A percentile compares a stretch with the other conserved stretches of the same genome.
Evolutionary conservation across 2,797 vertebrate species (phyloP).

Genomic region (Petrocephalus schoutedeni): DNA sequence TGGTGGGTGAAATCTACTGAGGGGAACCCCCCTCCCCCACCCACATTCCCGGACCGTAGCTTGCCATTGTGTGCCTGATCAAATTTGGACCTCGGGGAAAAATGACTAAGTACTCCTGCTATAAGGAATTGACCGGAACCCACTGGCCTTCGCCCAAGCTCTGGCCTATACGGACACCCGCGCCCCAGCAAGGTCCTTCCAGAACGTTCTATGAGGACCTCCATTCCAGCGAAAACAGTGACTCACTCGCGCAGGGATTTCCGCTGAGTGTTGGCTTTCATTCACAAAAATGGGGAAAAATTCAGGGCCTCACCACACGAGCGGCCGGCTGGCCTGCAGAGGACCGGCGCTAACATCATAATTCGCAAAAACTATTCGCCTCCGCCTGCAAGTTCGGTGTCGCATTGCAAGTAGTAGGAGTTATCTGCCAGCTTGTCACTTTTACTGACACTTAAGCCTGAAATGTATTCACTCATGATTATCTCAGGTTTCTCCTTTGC

Average conservation of each 20-base stretch:
- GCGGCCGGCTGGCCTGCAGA: not conserved
- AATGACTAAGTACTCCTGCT: not conserved
- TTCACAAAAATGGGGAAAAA: not conserved
- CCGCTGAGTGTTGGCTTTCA: not conserved
- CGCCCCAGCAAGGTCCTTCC: not conserved
- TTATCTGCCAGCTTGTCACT: not conserved
- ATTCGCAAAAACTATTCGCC: not conserved
- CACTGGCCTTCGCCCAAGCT: not conserved
- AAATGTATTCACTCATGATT: not conserved
- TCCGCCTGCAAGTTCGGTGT: not conserved
- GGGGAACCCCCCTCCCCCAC: not conserved
- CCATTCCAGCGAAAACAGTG: not conserved
- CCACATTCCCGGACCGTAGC: not conserved
- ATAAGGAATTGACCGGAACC: not conserved
- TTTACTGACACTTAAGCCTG: not conserved
- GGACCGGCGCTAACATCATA: not conserved
- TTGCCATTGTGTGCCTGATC: not conserved
- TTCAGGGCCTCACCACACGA: not conserved
- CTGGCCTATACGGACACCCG: not conserved
- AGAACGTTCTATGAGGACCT: conserved; percentile 28
- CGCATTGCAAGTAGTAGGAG: not conserved
- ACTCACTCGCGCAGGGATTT: conserved; percentile 26
- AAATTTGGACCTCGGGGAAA: not conserved
- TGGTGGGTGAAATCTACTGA: not conserved
- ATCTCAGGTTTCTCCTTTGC: not conserved